Evolutionary conservation across 2,797 vertebrate genomes (phyloP).

Genomic region (Myotis myotis): DNA sequence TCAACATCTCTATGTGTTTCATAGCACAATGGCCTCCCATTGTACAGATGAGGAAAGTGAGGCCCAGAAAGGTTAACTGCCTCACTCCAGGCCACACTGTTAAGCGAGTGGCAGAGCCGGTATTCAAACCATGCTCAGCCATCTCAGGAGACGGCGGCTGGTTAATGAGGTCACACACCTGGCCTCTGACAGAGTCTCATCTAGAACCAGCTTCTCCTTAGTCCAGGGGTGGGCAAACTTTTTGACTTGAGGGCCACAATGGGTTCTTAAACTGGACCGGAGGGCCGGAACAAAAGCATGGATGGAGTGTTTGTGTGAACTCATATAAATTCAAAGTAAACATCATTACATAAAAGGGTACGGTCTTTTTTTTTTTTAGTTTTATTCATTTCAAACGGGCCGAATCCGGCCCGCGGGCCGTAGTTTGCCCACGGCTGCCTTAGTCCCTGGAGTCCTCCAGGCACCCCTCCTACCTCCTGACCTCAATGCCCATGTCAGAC

Average conservation of each 20-base stretch:
- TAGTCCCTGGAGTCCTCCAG: not conserved
- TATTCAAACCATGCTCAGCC: not conserved
- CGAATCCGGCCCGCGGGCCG: too few species aligned
- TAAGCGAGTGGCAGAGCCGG: not conserved
- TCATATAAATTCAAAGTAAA: too few species aligned
- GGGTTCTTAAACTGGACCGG: too few species aligned
- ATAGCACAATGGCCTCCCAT: not conserved
- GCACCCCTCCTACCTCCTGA: not conserved
- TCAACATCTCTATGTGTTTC: not conserved
- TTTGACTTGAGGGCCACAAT: too few species aligned
- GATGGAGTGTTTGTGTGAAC: too few species aligned
- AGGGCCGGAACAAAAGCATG: too few species aligned
- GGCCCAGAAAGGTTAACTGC: not conserved
- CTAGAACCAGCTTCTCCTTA: not conserved
- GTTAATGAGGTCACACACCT: not conserved
- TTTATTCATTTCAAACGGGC: too few species aligned
- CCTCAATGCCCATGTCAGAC: rapidly evolving
- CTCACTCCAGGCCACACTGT: not conserved
- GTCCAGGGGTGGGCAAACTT: not conserved
- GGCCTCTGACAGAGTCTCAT: not conserved
- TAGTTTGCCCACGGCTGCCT: too few species aligned
- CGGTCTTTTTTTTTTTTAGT: too few species aligned
- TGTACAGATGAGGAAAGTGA: not conserved
- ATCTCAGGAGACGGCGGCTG: not conserved
- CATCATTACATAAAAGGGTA: too few species aligned